Evolutionary conservation across 2,797 vertebrate species (phyloP), one percentile per base, ranked within the genome.

Genomic region (Rhinoraja longicauda): DNA sequence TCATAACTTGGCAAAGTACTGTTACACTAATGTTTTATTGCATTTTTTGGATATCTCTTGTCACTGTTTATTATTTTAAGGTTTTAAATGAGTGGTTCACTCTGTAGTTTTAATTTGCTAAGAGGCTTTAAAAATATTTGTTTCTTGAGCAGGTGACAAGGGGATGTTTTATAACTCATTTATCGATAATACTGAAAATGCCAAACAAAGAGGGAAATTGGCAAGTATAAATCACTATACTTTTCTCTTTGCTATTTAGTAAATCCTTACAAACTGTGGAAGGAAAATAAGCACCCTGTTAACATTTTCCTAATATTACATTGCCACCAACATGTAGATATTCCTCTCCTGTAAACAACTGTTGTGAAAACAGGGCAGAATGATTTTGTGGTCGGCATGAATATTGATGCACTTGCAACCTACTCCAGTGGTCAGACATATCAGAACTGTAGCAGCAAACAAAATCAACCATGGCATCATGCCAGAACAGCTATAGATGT

Each of bases 341-440:
- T 86, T 57, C 59, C n/a, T 90, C 32, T 7, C 45, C 36, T 72
- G 32, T 39, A 91, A 45, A 45, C 26, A 36, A 91, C 64, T 39
- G 62, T 45, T 91, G 88, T 72, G 67, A 91, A 91, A 73, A 26
- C 24, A 73, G 15, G 57, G 24, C 64, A 91, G 39, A 39, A 91
- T 91, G 67, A 91, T 91, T 73, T 39, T 91, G 72, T 72, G 36
- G 70, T 91, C 88, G 91, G 36, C 64, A 45, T 72, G 64, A 72
- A 70, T 15, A 67, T 91, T 70, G 64, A 73, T 91, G 36, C 32
- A 91, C 67, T 86, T 91, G 39, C 88, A 91, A 70, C 19, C 88
- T 91, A 32, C 45, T 91, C 88, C 72, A 72, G 88, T 32, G 88
- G 88, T 32, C 88, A 91, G 82, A 86, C 59, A 15, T 86, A 86